Percentiles rank a stretch among this genome's conserved stretches.
Evolutionary conservation across 2,797 vertebrate species (phyloP).

Genomic region (Urosaurus nigricauda): DNA sequence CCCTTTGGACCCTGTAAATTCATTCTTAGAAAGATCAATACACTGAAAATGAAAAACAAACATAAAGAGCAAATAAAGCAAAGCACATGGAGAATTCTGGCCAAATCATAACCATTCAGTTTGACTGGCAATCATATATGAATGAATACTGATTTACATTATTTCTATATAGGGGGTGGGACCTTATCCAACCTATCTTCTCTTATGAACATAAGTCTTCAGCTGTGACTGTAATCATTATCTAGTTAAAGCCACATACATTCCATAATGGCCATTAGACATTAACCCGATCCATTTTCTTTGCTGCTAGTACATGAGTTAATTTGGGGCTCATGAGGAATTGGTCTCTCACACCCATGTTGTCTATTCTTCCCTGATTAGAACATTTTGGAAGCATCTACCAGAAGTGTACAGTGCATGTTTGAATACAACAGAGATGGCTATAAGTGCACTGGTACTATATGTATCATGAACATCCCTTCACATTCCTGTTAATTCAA

Average conservation of each 20-base stretch:
- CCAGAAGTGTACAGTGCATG: too few species aligned
- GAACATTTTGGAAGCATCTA: neutral
- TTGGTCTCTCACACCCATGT: neutral
- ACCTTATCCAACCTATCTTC: neutral
- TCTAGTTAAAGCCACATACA: neutral
- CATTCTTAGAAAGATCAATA: constrained; percentile 22
- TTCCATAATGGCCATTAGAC: neutral
- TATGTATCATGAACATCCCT: neutral
- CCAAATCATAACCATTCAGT: neutral
- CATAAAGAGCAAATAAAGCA: constrained; percentile 22
- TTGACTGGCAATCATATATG: neutral
- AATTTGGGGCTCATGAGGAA: neutral
- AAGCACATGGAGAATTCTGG: neutral
- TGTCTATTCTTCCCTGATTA: neutral
- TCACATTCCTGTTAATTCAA: neutral
- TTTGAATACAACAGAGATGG: neutral
- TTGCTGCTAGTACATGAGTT: neutral
- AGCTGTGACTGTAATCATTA: neutral
- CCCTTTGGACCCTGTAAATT: constrained; percentile 15
- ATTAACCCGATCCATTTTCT: neutral
- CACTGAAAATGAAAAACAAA: constrained; percentile 32
- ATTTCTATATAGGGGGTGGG: neutral
- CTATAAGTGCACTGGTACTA: neutral
- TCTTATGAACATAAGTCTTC: neutral
- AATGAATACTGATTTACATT: neutral